A percentile compares a stretch with the other conserved stretches of the same genome.
Conservation (phyloP, 2,888 invertebrate genomes). For the Arge pagana region DNA sequence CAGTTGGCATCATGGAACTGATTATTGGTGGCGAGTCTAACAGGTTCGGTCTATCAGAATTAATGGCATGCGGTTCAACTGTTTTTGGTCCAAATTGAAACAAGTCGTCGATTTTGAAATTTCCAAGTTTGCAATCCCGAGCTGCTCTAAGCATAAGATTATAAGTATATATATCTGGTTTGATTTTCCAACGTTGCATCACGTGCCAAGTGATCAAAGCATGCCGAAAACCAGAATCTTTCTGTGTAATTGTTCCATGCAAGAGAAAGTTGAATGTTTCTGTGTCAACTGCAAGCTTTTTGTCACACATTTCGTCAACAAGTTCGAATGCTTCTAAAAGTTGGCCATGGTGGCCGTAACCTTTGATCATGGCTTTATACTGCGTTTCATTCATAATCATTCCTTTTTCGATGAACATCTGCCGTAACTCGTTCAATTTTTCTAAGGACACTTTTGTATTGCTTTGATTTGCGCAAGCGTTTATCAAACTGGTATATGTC, state of each 20-base stretch:
- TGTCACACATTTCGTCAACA: constrained; percentile 81
- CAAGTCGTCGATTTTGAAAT: constrained; percentile 46
- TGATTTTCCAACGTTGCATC: constrained; percentile 69
- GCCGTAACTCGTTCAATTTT: constrained; percentile 69
- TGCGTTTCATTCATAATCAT: constrained; percentile 74
- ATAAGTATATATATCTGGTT: constrained; percentile 74
- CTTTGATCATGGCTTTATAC: constrained; percentile 90
- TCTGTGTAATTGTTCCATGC: constrained; percentile 82
- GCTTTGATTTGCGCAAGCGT: constrained; percentile 84
- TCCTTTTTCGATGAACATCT: constrained; percentile 71
- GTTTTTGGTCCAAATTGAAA: constrained; percentile 25
- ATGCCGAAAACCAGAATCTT: constrained; percentile 79
- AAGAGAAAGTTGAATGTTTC: constrained; percentile 80
- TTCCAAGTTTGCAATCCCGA: constrained; percentile 81
- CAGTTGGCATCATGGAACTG: constrained; percentile 39
- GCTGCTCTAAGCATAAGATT: constrained; percentile 81
- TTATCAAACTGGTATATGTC: constrained; percentile 84
- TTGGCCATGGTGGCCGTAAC: constrained; percentile 84
- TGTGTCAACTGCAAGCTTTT: constrained; percentile 65
- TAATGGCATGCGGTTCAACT: constrained; percentile 32
- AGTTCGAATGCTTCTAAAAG: constrained; percentile 76
- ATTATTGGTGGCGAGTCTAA: constrained; percentile 59
- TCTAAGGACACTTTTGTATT: constrained; percentile 70
- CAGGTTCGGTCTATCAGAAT: constrained; percentile 67
- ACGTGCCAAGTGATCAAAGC: constrained; percentile 86